phyloP scores from a whole-genome alignment of 2,888 invertebrate species.

The Sussaba pulchella region DNA sequence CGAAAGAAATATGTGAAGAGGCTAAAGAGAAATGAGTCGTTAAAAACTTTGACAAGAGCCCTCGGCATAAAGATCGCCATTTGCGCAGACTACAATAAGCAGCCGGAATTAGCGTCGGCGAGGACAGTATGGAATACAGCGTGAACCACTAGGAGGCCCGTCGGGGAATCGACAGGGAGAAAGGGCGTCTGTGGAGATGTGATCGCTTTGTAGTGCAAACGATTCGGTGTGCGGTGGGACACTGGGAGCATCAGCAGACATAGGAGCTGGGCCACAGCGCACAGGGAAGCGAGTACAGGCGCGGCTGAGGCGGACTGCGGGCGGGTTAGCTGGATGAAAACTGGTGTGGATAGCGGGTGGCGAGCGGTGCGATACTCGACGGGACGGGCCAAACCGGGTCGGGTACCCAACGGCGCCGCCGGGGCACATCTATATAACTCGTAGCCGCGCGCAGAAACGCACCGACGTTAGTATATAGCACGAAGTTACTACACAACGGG shows the following conservation, averaged over 20 bases:
- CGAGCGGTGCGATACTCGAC: constrained; percentile 78
- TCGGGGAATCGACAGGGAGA: constrained; percentile 34
- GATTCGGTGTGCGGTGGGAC: constrained; percentile 84
- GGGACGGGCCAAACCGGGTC: constrained; percentile 72
- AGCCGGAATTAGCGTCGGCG: too few species aligned
- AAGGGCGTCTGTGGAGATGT: constrained; percentile 65
- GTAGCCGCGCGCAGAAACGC: constrained; percentile 65
- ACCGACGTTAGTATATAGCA: constrained; percentile 35
- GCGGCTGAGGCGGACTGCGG: constrained; percentile 56
- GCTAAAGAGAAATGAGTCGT: too few species aligned
- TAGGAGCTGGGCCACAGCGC: constrained; percentile 72
- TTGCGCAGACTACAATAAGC: too few species aligned
- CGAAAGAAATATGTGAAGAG: constrained; percentile 1
- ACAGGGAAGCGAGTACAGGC: constrained; percentile 65
- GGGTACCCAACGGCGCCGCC: constrained; percentile 65
- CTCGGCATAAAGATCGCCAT: too few species aligned
- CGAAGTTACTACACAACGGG: too few species aligned
- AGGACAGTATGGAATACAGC: too few species aligned
- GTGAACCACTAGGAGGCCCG: constrained; percentile 47
- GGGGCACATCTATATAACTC: constrained; percentile 64
- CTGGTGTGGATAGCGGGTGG: constrained; percentile 73
- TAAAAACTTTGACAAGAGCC: too few species aligned
- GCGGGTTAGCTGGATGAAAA: constrained; percentile 69
- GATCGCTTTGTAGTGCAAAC: constrained; percentile 82
- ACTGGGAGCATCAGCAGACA: constrained; percentile 82